Evolutionary conservation across 2,797 vertebrate genomes (phyloP).

Genomic region (Uromys caudimaculatus): DNA sequence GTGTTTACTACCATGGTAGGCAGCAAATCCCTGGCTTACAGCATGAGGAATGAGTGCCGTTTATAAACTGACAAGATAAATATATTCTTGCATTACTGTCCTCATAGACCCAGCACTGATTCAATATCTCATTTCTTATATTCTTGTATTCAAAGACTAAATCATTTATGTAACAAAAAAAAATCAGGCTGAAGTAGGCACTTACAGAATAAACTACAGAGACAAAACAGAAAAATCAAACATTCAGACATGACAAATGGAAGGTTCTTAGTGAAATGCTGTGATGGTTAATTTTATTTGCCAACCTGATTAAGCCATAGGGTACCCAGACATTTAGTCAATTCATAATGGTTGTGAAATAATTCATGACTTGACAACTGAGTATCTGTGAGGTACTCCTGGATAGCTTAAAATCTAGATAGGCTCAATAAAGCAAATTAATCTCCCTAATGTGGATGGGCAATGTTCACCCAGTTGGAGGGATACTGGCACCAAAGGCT

Average conservation of each 20-base stretch:
- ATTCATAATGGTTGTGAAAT: not conserved
- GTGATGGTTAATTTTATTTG: constrained; percentile 33
- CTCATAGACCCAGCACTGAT: constrained; percentile 2
- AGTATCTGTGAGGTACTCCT: not conserved
- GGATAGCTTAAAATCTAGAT: not conserved
- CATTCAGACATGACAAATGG: not conserved
- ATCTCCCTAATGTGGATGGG: not conserved
- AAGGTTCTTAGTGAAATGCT: constrained; percentile 30
- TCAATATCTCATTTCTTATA: constrained; percentile 28
- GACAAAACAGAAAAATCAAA: constrained; percentile 6
- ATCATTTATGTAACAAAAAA: constrained; percentile 9
- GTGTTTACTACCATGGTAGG: not conserved
- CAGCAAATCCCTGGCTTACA: not conserved
- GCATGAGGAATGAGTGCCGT: not conserved
- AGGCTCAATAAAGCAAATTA: not conserved
- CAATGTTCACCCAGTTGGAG: not conserved
- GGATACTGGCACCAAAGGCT: not conserved
- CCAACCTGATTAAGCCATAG: not conserved
- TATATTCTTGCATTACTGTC: not conserved
- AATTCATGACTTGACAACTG: not conserved
- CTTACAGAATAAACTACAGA: constrained; percentile 20
- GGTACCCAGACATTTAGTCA: not conserved
- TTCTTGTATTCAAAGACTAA: constrained; percentile 37
- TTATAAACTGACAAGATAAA: constrained; percentile 1
- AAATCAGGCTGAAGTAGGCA: not conserved